These are phyloP conservation scores for Paracanthobrama guichenoti DNA, from an alignment of 2,113 vertebrate genomes.

Conservation along the genomic window DNA sequence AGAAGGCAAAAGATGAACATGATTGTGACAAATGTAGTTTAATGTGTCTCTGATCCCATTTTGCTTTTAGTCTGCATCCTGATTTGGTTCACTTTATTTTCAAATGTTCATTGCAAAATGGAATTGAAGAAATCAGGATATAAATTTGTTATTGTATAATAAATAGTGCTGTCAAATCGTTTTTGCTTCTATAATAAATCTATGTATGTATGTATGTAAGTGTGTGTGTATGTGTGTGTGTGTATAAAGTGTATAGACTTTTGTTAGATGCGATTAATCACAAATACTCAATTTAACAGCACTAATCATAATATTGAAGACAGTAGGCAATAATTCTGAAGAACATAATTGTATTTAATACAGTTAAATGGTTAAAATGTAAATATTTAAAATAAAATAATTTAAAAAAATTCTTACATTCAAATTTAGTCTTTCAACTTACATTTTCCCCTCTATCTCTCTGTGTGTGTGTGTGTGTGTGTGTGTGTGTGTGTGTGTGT, in stretches of 20 bases:
- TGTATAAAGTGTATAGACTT: too few species aligned
- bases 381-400: neutral
- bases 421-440: neutral
- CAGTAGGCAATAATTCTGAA: neutral
- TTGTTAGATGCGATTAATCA: too few species aligned
- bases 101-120: neutral
- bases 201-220: too few species aligned
- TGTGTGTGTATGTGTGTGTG: too few species aligned
- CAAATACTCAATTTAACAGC: too few species aligned
- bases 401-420: neutral
- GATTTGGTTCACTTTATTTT: neutral
- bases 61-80: neutral
- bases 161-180: too few species aligned
- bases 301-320: neutral
- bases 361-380: neutral
- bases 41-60: neutral
- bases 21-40: neutral
- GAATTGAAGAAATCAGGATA: neutral
- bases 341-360: neutral
- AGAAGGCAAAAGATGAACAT: neutral
- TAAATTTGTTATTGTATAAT: neutral
- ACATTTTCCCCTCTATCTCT: neutral
- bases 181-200: too few species aligned
- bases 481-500: too few species aligned
- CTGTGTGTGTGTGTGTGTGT: conserved; percentile 34